A percentile compares a stretch with the other conserved stretches of the same genome.
Evolutionary conservation across 2,113 vertebrate species (phyloP).

Genomic region (Cacatua alba): DNA sequence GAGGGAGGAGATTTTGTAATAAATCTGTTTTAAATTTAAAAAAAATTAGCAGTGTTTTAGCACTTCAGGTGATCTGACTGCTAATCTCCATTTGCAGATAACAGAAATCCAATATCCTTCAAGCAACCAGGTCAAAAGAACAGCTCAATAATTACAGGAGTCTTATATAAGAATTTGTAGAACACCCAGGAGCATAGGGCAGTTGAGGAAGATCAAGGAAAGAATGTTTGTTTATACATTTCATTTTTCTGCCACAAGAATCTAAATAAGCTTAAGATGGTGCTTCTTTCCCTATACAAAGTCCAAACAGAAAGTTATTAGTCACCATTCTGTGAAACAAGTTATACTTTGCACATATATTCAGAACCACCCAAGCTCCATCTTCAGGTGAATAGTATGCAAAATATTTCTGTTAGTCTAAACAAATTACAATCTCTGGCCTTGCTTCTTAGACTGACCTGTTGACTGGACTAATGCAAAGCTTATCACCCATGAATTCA

Average conservation of each 20-base stretch:
- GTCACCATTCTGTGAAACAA: background rate
- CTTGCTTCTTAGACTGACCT: conserved; percentile 33
- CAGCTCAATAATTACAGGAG: conserved; percentile 49
- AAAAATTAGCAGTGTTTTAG: conserved; percentile 35
- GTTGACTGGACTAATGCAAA: conserved; percentile 49
- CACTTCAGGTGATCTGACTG: conserved; percentile 19
- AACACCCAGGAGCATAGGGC: conserved; percentile 50
- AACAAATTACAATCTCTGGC: background rate
- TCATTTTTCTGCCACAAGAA: conserved; percentile 66
- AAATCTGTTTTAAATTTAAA: background rate
- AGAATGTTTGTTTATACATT: conserved; percentile 72
- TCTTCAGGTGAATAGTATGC: conserved; percentile 37
- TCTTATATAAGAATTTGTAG: conserved; percentile 53
- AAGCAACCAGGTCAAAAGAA: conserved; percentile 57
- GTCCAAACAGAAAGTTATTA: conserved; percentile 21
- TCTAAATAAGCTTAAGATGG: conserved; percentile 46
- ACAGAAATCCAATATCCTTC: conserved; percentile 48
- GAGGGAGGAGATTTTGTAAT: background rate
- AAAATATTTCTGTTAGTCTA: conserved; percentile 51
- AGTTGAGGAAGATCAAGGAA: conserved; percentile 55
- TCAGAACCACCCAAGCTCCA: conserved; percentile 59
- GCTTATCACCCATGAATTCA: conserved; percentile 41
- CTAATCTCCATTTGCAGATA: conserved; percentile 45
- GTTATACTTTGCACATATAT: background rate
- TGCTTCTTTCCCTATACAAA: background rate